Evolutionary conservation across 2,113 vertebrate species (phyloP).

Genomic region (Ailurus styani): DNA sequence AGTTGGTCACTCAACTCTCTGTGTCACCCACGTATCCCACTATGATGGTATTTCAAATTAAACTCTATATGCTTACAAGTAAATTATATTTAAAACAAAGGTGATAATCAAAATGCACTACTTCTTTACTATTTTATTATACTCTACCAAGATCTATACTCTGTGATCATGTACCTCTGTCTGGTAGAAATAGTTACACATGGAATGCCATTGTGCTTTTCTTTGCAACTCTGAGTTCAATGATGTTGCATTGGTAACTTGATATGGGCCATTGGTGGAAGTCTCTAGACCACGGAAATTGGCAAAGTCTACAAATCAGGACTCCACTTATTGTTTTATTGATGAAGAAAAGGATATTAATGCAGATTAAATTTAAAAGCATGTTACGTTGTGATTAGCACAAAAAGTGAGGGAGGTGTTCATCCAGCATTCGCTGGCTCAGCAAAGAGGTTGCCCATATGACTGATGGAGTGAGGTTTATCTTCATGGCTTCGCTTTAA

Average conservation of each 20-base stretch:
- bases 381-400: neutral
- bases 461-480: neutral
- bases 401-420: neutral
- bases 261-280: neutral
- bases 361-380: neutral
- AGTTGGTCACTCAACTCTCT: too few relatives aligned
- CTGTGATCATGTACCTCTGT: neutral
- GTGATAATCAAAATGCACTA: neutral
- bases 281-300: neutral
- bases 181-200: accelerated
- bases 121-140: neutral
- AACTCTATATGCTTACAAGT: neutral
- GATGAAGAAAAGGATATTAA: neutral
- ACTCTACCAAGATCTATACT: accelerated
- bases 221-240: neutral
- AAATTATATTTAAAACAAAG: neutral
- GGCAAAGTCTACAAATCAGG: neutral
- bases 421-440: accelerated
- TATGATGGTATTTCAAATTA: neutral
- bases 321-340: neutral
- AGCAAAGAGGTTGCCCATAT: neutral
- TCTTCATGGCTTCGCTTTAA: neutral
- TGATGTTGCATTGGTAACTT: neutral
- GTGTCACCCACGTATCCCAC: too few relatives aligned
- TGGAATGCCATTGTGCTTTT: accelerated